phyloP scores from a whole-genome alignment of 2,888 invertebrate genomes.

The Oscheius sp. region DNA sequence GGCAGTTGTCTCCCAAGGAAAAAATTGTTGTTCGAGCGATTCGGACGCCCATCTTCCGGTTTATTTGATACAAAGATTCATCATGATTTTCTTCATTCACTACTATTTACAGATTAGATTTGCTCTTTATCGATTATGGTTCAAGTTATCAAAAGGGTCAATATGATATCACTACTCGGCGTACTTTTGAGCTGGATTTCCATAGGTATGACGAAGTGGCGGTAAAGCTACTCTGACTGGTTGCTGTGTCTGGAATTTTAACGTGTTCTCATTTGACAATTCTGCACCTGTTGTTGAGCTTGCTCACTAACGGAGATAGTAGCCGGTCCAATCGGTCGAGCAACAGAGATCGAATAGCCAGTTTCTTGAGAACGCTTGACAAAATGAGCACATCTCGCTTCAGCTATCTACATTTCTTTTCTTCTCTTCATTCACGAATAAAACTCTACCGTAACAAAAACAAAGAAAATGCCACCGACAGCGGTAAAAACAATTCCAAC shows the following conservation, averaged over 20 bases:
- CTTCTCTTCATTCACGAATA: not conserved
- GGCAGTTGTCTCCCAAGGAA: no score
- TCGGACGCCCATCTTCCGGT: no score
- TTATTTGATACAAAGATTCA: no score
- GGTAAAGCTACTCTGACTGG: slow-evolving; percentile 25
- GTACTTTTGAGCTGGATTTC: slow-evolving; percentile 23
- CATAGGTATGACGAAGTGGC: slow-evolving; percentile 35
- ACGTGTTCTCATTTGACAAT: not conserved
- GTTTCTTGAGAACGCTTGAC: slow-evolving; percentile 63
- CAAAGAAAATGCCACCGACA: slow-evolving; percentile 10
- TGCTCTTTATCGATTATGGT: no score
- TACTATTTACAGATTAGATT: no score
- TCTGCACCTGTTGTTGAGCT: slow-evolving; percentile 5
- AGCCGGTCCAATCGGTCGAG: slow-evolving; percentile 59
- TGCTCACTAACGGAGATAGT: slow-evolving; percentile 57
- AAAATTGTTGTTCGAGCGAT: no score
- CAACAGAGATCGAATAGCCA: slow-evolving; percentile 63
- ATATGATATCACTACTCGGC: no score
- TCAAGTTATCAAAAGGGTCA: no score
- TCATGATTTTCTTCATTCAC: no score
- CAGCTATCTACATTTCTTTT: slow-evolving; percentile 39
- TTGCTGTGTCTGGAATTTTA: not conserved
- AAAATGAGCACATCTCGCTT: slow-evolving; percentile 59
- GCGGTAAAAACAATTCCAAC: slow-evolving; percentile 20
- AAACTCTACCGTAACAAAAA: slow-evolving; percentile 5